These are phyloP conservation scores for Chloropsis hardwickii DNA, from an alignment of 2,113 vertebrate genomes.

Conservation along the genomic window DNA sequence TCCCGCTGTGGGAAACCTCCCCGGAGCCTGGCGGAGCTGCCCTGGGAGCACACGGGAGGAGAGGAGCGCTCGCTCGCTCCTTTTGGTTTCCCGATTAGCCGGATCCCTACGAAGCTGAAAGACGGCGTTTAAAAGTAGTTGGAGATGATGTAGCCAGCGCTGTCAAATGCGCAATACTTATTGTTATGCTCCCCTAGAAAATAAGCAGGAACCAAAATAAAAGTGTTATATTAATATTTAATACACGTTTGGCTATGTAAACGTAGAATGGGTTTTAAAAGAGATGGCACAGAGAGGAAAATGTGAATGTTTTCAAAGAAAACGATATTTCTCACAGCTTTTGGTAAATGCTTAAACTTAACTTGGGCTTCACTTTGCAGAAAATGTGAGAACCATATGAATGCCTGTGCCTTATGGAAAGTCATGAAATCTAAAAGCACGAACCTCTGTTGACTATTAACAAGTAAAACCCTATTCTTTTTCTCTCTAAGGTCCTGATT, in stretches of 20 bases:
- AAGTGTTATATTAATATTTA: conserved; percentile 38
- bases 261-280: not conserved
- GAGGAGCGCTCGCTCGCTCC: rapidly evolving
- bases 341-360: conserved; percentile 26
- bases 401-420: conserved; percentile 19
- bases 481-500: conserved; percentile 29
- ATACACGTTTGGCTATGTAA: not conserved
- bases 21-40: rapidly evolving
- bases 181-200: not conserved
- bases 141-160: not conserved
- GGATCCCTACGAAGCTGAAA: not conserved
- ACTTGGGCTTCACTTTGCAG: not conserved
- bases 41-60: not conserved
- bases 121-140: not conserved
- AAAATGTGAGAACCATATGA: conserved; percentile 57
- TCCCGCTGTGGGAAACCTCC: not conserved
- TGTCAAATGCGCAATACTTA: not conserved
- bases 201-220: conserved; percentile 20
- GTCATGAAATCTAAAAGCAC: conserved; percentile 5
- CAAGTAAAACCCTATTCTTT: conserved; percentile 14
- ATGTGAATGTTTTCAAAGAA: not conserved
- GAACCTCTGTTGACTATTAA: conserved; percentile 30
- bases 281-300: not conserved
- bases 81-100: not conserved
- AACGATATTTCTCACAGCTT: not conserved